Evolutionary conservation across 2,888 invertebrate genomes (phyloP).

Genomic region (Oegoconia quadripuncta): DNA sequence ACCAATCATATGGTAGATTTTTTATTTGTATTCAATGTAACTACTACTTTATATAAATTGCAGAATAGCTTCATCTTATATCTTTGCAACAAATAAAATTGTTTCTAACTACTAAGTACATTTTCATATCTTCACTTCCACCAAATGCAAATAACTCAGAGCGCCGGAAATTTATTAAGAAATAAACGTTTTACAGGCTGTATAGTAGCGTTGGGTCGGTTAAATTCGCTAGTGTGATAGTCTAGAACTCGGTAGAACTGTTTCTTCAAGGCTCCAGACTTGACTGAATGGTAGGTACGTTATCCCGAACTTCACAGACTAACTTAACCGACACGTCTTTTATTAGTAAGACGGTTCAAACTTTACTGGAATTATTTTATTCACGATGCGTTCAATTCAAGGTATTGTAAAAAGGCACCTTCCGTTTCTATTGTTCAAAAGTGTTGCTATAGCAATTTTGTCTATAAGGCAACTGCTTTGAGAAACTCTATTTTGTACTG

Average conservation of each 20-base stretch:
- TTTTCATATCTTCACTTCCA: too few relatives aligned
- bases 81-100: too few relatives aligned
- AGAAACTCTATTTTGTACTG: not conserved
- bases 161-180: conserved; percentile 5
- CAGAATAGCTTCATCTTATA: too few relatives aligned
- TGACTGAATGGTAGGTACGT: conserved; percentile 39
- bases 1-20: too few relatives aligned
- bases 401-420: conserved; percentile 13
- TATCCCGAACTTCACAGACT: conserved; percentile 38
- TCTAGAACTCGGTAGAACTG: conserved; percentile 28
- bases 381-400: conserved; percentile 23
- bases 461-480: too few relatives aligned
- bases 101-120: too few relatives aligned
- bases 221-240: conserved; percentile 18
- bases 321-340: conserved; percentile 46
- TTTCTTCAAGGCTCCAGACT: conserved; percentile 37
- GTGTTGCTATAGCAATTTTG: too few relatives aligned
- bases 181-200: conserved; percentile 2
- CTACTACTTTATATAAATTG: too few relatives aligned
- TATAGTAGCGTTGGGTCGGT: conserved; percentile 3
- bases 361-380: conserved; percentile 27
- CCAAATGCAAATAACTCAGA: too few relatives aligned
- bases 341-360: conserved; percentile 40
- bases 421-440: too few relatives aligned
- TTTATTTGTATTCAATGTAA: too few relatives aligned